Percentiles rank a stretch among this genome's conserved stretches.
Evolutionary conservation across 2,888 invertebrate species (phyloP).

Genomic region (Orthosia incerta): DNA sequence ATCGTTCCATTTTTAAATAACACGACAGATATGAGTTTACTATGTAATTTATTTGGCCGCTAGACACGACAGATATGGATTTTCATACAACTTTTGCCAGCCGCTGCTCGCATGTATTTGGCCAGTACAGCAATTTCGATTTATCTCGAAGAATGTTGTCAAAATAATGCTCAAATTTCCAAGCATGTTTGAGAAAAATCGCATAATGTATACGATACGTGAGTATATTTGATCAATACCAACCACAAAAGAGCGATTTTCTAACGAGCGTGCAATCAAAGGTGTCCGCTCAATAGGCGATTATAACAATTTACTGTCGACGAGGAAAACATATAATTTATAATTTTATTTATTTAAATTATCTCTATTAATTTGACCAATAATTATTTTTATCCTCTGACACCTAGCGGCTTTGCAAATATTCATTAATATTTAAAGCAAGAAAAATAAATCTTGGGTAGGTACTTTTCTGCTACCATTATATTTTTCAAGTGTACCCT

Average conservation of each 20-base stretch:
- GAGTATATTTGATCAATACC: slow-evolving; percentile 16
- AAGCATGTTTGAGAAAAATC: too few species aligned
- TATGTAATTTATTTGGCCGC: too few species aligned
- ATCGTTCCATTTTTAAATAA: too few species aligned
- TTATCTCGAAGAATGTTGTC: too few species aligned
- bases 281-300: slow-evolving; percentile 31
- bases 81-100: too few species aligned
- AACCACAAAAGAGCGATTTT: slow-evolving; percentile 32
- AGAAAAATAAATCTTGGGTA: not conserved
- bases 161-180: too few species aligned
- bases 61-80: too few species aligned
- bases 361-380: slow-evolving; percentile 22
- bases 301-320: slow-evolving; percentile 47
- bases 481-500: not conserved
- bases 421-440: not conserved
- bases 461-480: not conserved
- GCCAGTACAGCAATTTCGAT: too few species aligned
- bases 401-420: not conserved
- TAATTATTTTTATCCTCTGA: not conserved
- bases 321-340: slow-evolving; percentile 39
- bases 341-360: too few species aligned
- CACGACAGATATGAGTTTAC: too few species aligned
- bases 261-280: slow-evolving; percentile 44
- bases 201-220: slow-evolving; percentile 8
- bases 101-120: too few species aligned